Conservation (phyloP, 1,140 invertebrate species). For the Zaprionus davidi region DNA sequence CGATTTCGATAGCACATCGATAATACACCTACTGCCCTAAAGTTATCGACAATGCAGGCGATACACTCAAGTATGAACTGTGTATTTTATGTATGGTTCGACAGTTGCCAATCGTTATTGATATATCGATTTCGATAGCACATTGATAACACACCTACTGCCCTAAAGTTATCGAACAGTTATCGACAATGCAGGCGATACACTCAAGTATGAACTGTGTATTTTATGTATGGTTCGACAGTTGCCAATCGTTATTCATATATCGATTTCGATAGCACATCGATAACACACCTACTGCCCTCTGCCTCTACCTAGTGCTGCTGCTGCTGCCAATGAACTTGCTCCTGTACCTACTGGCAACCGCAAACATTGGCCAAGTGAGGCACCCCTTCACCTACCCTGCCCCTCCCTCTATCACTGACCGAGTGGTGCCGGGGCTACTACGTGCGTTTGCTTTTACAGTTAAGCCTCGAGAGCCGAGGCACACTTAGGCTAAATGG, state of each 20-base stretch:
- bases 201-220: too few species aligned
- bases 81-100: too few species aligned
- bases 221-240: too few species aligned
- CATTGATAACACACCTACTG: too few species aligned
- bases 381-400: not conserved
- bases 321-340: constrained; percentile 13
- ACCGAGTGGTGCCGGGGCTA: constrained; percentile 10
- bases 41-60: too few species aligned
- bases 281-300: not conserved
- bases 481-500: constrained; percentile 64
- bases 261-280: not conserved
- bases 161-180: too few species aligned
- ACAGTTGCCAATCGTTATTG: too few species aligned
- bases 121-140: too few species aligned
- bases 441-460: constrained; percentile 76
- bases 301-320: not conserved
- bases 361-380: constrained; percentile 13
- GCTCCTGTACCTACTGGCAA: constrained; percentile 41
- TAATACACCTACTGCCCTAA: not conserved
- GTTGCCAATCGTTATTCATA: not conserved
- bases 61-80: too few species aligned
- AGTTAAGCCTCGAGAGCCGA: constrained; percentile 58
- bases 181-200: not conserved
- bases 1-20: not conserved
- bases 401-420: too few species aligned